phyloP scores from a whole-genome alignment of 1,140 invertebrate species.

The Spodoptera frugiperda region DNA sequence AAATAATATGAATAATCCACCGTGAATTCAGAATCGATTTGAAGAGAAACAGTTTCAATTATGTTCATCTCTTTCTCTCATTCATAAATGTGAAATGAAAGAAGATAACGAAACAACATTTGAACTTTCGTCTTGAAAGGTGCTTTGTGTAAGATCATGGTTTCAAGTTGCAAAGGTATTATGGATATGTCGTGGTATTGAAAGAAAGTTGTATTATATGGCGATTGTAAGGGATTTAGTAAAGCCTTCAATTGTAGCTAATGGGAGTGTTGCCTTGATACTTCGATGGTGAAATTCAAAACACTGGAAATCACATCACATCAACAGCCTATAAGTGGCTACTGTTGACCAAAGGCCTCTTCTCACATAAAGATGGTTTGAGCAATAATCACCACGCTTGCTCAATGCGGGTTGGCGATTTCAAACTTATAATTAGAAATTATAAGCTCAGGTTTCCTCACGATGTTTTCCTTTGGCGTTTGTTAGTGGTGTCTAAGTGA shows the following conservation, averaged over 20 bases:
- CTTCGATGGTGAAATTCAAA: not conserved
- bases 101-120: conserved; percentile 18
- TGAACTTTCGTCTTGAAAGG: conserved; percentile 12
- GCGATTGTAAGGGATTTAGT: not conserved
- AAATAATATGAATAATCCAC: not conserved
- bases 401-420: too few relatives aligned
- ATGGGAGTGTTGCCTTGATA: not conserved
- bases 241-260: conserved; percentile 5
- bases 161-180: conserved; percentile 19
- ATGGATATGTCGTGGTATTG: conserved; percentile 25
- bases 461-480: too few relatives aligned
- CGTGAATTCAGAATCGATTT: conserved; percentile 34
- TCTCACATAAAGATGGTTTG: too few relatives aligned
- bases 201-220: not conserved
- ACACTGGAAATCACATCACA: too few relatives aligned
- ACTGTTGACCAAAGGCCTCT: too few relatives aligned
- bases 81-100: conserved; percentile 8
- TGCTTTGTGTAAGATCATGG: conserved; percentile 13
- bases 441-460: too few relatives aligned
- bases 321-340: too few relatives aligned
- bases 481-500: too few relatives aligned
- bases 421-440: too few relatives aligned
- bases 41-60: conserved; percentile 13
- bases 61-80: conserved; percentile 11
- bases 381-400: too few relatives aligned